Evolutionary conservation across 1,140 invertebrate genomes (phyloP).

Genomic region (Caenorhabditis remanei): DNA sequence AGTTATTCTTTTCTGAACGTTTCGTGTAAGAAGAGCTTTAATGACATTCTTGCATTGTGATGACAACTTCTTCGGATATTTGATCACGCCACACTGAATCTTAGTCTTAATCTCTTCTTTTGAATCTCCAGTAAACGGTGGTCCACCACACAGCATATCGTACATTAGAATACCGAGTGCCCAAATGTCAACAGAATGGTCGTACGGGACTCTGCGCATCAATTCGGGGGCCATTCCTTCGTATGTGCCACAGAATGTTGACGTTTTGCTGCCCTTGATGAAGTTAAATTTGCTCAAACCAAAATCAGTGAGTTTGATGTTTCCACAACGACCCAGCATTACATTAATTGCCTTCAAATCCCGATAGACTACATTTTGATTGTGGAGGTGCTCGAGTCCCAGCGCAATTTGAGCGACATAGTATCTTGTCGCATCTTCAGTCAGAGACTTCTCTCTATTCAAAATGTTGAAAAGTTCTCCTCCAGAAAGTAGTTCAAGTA

Average conservation of each 20-base stretch:
- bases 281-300: not conserved
- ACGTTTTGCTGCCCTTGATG: not conserved
- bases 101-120: too few relatives aligned
- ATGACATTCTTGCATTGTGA: too few relatives aligned
- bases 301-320: not conserved
- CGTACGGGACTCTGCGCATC: not conserved
- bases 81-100: too few relatives aligned
- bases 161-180: not conserved
- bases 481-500: too few relatives aligned
- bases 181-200: not conserved
- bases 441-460: too few relatives aligned
- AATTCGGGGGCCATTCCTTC: not conserved
- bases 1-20: too few relatives aligned
- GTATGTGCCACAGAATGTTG: not conserved
- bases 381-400: not conserved
- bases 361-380: not conserved
- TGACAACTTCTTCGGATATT: too few relatives aligned
- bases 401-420: not conserved
- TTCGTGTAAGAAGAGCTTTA: too few relatives aligned
- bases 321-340: not conserved
- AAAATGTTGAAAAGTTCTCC: too few relatives aligned
- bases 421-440: not conserved
- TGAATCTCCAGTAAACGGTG: not conserved
- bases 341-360: not conserved
- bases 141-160: not conserved